Evolutionary conservation across 2,113 vertebrate species (phyloP), one percentile per base, ranked within the genome.

Genomic region (Cyprinus carpio): DNA sequence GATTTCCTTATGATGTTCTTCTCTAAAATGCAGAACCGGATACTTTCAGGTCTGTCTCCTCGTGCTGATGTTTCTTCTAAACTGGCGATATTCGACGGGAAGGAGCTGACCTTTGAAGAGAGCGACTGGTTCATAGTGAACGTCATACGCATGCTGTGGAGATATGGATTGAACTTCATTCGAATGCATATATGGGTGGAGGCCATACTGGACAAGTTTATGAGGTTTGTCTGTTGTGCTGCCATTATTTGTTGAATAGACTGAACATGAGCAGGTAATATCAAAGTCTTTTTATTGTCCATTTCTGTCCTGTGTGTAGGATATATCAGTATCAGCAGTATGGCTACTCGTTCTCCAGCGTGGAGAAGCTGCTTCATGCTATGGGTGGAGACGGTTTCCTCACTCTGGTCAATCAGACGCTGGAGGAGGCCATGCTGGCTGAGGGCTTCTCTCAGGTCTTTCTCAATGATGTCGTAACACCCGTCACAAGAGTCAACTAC

Each of bases 111-210:
- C 6, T 99, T 97, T 49, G 94, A 98, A 90, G 96, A 99, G 92
- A 99, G 97, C 56, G 90, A 95, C 89, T 99, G 97, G 97, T 97
- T 93, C 72, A 87, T 98, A 15, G 43, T 98, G 49, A 99, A 96
- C 87, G 87, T 96, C 29, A 81, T 97, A 15, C 96, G 95, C 64
- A 89, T 97, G 83, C 88, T 99, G 20, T 99, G 98, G 98, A 88
- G 80, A 60, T 98, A 99, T 0, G 97, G 98, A 7, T 93, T 99
- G 75, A 96, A 94, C 85, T 91, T 96, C 49, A 87, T 99, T 2
- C 95, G 97, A 7, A 96, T 98, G 96, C 94, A 95, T 87, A 96
- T 98, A 95, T 99, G 97, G 97, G 96, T 98, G 89, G 97, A 99
- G 89, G 93, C 94, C 31, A 0, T 98, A 76, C 67, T 99, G 85